Evolutionary conservation across 2,888 invertebrate genomes (phyloP), one percentile per base, ranked within the genome.

Genomic region (Cryptophagus acutangulus): DNA sequence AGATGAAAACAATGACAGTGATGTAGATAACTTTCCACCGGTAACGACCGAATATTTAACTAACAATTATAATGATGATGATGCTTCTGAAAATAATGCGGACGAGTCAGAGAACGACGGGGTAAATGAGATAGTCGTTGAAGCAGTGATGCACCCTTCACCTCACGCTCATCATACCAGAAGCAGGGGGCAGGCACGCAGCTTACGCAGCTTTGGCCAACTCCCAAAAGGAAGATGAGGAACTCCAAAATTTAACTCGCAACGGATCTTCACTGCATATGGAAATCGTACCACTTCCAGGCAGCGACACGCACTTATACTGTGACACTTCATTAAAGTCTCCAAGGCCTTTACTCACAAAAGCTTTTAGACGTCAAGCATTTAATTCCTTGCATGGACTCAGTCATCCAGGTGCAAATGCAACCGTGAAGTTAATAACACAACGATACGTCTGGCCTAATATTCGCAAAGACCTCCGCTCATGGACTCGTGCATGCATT

Each of bases 401-500:
- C 1, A 42, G 53, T 2, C 65, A 64, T 35, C 57, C 61, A 4
- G 58, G 62, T 1, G 38, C 40, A 1, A 51, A 48, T 2, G 45
- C 51, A 56, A 58, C 1, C 36, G 34, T 2, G 53, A 49, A 14
- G 20, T 26, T 67, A 2, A 49, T 69, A 0, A 35, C 57, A 0
- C 25, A 62, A 17, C 49, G 62, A 1, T 69, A 52, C 17, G 35
- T 44, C 6, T 46, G 46, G 46, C 43, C 41, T 2, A 12, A 16
- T 18, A 38, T 46, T 30, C 33, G 35, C 9, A 2, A 35, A 30
- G 37, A 43, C 16, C 18, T 33, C 12, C 9, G 66, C 34, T 29
- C 44, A 1, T 69, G 66, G 67, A 48, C 60, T 1, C 49, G 48
- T 2, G 31, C 12, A 16, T 29, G 26, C 26, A 8, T 4, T 4